Evolutionary conservation across 2,113 vertebrate genomes (phyloP).

Genomic region (Nycticebus coucang): DNA sequence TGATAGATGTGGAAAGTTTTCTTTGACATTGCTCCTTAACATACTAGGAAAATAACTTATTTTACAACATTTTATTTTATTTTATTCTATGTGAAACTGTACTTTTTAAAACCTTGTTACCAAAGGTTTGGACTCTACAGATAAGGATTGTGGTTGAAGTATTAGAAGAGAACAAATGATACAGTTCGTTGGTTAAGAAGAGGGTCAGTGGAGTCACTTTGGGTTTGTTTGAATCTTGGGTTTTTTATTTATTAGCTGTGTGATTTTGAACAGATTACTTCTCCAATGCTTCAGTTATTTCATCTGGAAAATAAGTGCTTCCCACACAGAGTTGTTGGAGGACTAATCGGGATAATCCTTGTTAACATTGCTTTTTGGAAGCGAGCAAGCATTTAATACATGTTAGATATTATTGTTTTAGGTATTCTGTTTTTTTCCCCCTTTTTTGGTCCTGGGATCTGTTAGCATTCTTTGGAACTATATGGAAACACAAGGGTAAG

Average conservation of each 20-base stretch:
- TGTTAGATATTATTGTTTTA: background rate
- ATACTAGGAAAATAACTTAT: background rate
- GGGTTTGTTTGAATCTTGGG: background rate
- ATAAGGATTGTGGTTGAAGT: background rate
- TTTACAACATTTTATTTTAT: background rate
- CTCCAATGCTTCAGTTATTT: background rate
- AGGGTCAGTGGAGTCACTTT: background rate
- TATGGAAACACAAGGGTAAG: background rate
- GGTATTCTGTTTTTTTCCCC: background rate
- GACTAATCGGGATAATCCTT: background rate
- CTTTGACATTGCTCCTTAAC: background rate
- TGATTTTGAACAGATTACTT: background rate
- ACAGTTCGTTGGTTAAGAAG: background rate
- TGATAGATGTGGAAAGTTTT: background rate
- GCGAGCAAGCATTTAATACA: background rate
- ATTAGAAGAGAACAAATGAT: background rate
- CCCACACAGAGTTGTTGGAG: background rate
- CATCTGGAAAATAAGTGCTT: background rate
- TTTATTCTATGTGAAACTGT: background rate
- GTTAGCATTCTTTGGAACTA: background rate
- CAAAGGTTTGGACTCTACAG: background rate
- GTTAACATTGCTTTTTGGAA: background rate
- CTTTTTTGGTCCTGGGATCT: background rate
- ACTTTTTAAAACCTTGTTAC: background rate
- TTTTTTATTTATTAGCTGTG: background rate